Conservation (phyloP, 2,113 vertebrate genomes). For the Dipodomys merriami region DNA sequence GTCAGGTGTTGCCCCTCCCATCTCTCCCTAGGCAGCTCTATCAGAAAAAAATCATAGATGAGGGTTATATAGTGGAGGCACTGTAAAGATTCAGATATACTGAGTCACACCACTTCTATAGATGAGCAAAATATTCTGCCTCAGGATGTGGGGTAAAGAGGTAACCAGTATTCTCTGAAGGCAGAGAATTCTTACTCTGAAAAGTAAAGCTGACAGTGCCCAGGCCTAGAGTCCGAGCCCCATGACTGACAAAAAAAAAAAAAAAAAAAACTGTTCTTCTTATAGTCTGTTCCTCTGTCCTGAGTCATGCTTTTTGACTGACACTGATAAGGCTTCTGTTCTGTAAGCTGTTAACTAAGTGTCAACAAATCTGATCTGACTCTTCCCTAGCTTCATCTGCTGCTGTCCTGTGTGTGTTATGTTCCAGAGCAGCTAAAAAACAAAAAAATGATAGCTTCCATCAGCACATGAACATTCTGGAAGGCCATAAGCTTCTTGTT, state of each 20-base stretch:
- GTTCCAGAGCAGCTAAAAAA: neutral
- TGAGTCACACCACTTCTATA: neutral
- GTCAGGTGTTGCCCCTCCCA: constrained; percentile 46
- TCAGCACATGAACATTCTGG: neutral
- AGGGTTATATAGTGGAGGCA: neutral
- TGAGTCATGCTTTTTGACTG: constrained; percentile 4
- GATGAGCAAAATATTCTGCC: constrained; percentile 14
- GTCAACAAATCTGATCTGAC: neutral
- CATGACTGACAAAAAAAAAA: no score
- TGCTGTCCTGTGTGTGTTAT: neutral
- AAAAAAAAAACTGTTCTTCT: neutral
- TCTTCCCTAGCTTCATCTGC: neutral
- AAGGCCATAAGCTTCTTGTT: neutral
- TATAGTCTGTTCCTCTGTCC: neutral
- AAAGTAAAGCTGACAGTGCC: neutral
- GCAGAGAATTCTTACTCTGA: constrained; percentile 38
- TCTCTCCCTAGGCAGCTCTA: neutral
- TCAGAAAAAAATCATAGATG: neutral
- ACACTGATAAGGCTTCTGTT: neutral
- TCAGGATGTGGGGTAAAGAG: neutral
- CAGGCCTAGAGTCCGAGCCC: no score
- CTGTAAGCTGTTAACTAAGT: neutral
- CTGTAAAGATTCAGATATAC: neutral
- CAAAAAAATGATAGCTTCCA: neutral
- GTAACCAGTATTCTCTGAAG: neutral